Evolutionary conservation across 2,888 invertebrate genomes (phyloP).

Genomic region (Cantharis rustica): DNA sequence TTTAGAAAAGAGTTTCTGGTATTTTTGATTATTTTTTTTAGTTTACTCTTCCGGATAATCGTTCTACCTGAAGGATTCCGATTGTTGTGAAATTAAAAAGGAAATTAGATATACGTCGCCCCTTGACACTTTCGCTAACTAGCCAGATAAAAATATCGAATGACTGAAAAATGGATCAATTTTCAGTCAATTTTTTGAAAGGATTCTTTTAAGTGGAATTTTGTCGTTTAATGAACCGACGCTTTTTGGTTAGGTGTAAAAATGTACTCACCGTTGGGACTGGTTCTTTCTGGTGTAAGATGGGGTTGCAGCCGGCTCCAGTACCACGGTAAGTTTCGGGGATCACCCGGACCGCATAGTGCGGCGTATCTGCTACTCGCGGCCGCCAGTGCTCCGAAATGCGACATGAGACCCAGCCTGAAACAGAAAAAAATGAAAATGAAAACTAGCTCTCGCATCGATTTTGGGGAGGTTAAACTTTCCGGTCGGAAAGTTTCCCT

Average conservation of each 20-base stretch:
- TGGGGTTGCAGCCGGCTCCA: slow-evolving; percentile 63
- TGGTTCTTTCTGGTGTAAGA: slow-evolving; percentile 57
- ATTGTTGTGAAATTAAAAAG: background rate
- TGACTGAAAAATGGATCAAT: slow-evolving; percentile 6
- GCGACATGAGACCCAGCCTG: slow-evolving; percentile 82
- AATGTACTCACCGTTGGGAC: slow-evolving; percentile 70
- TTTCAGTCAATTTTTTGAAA: slow-evolving; percentile 9
- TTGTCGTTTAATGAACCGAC: background rate
- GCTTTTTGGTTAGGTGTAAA: background rate
- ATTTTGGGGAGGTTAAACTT: background rate
- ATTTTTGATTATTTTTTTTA: background rate
- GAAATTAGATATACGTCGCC: slow-evolving; percentile 1
- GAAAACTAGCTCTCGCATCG: background rate
- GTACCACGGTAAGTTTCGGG: slow-evolving; percentile 66
- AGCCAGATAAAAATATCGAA: slow-evolving; percentile 10
- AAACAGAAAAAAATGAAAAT: slow-evolving; percentile 46
- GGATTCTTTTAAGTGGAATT: slow-evolving; percentile 15
- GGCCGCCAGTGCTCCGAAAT: slow-evolving; percentile 78
- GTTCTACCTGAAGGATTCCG: background rate
- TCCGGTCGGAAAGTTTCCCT: background rate
- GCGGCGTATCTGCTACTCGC: slow-evolving; percentile 66
- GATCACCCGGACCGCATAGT: slow-evolving; percentile 61
- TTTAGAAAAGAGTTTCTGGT: background rate
- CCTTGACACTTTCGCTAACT: background rate
- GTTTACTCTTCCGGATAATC: background rate